Evolutionary conservation across 1,140 invertebrate species (phyloP).

Genomic region (Diplogasteroides magnus): DNA sequence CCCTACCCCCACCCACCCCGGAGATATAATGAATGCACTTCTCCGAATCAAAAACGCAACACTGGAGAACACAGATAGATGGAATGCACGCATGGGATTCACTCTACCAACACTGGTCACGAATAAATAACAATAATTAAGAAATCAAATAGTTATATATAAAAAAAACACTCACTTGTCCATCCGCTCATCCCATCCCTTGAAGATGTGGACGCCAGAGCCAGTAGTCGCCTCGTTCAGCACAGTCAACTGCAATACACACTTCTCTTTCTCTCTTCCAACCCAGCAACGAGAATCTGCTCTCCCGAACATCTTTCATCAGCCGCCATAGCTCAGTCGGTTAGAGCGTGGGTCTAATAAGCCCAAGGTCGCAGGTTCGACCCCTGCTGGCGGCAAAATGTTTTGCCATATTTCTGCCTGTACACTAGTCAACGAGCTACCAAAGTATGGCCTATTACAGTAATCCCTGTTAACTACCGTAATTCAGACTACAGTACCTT

Average conservation of each 20-base stretch:
- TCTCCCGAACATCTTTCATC: background rate
- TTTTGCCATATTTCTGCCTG: too few species aligned
- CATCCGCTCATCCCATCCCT: slow-evolving; percentile 14
- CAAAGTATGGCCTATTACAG: too few species aligned
- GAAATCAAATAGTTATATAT: background rate
- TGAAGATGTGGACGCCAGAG: slow-evolving; percentile 18
- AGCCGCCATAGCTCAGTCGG: background rate
- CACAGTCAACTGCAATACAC: slow-evolving; percentile 12
- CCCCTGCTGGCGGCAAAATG: background rate
- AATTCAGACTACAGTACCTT: background rate
- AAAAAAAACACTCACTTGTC: slow-evolving; percentile 8
- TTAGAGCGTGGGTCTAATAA: background rate
- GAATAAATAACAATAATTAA: too few species aligned
- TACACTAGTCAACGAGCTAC: too few species aligned
- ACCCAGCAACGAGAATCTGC: background rate
- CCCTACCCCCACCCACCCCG: too few species aligned
- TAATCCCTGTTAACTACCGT: too few species aligned
- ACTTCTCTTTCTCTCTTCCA: background rate
- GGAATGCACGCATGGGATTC: too few species aligned
- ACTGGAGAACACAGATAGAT: too few species aligned
- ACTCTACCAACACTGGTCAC: too few species aligned
- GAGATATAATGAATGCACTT: too few species aligned
- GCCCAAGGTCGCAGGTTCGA: slow-evolving; percentile 2
- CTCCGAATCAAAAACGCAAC: too few species aligned
- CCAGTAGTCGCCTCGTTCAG: slow-evolving; percentile 20